Conservation (phyloP, 2,888 invertebrate genomes). For the Nipponacmea schrenckii region DNA sequence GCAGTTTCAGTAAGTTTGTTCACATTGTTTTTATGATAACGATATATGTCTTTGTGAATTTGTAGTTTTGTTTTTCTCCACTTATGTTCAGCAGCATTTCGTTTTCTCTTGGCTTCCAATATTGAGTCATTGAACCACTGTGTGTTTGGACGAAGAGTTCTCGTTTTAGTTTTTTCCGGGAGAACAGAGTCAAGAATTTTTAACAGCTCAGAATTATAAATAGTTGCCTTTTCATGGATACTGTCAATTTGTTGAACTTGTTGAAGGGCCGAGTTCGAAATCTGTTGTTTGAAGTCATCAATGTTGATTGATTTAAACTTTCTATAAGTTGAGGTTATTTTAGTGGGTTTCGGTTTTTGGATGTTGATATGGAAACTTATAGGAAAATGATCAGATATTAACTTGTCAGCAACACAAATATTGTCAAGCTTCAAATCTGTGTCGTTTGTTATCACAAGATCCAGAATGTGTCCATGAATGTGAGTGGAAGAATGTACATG, state of each 20-base stretch:
- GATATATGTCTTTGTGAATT: neutral
- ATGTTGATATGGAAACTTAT: neutral
- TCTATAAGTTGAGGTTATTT: neutral
- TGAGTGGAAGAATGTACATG: neutral
- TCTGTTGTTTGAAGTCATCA: neutral
- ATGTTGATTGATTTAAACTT: slow-evolving; percentile 3
- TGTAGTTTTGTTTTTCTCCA: too few relatives aligned
- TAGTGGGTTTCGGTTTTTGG: neutral
- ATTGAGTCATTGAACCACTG: neutral
- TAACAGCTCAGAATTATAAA: neutral
- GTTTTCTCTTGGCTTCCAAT: neutral
- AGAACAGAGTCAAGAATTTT: neutral
- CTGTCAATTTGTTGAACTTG: neutral
- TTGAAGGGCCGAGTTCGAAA: neutral
- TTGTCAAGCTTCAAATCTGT: neutral
- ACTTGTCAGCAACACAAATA: slow-evolving; percentile 2
- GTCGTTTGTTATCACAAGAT: slow-evolving; percentile 9
- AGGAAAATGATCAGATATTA: too few relatives aligned
- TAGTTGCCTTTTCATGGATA: neutral
- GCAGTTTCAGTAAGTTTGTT: too few relatives aligned
- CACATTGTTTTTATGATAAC: neutral
- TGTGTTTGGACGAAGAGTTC: neutral
- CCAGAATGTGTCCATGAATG: neutral
- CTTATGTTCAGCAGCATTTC: neutral
- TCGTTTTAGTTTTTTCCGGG: neutral